Conservation (phyloP, 2,888 invertebrate genomes). For the Laspeyria flexula region DNA sequence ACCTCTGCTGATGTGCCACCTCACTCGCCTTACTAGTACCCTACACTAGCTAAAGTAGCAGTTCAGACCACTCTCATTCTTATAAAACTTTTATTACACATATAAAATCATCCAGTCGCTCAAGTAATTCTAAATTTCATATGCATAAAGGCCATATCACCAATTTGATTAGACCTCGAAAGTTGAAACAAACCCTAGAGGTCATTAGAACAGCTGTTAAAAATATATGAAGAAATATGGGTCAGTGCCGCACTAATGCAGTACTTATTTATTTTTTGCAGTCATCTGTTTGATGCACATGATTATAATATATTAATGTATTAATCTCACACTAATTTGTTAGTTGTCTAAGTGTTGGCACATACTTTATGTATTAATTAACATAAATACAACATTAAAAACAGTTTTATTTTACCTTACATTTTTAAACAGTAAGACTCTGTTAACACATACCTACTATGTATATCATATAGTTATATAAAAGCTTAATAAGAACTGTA, state of each 20-base stretch:
- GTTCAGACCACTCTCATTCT: constrained; percentile 15
- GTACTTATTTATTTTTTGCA: constrained; percentile 5
- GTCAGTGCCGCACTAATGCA: constrained; percentile 25
- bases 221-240: constrained; percentile 28
- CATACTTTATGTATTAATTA: too few relatives aligned
- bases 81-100: constrained; percentile 32
- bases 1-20: constrained; percentile 57
- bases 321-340: too few relatives aligned
- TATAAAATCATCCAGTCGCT: constrained; percentile 14
- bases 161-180: constrained; percentile 37
- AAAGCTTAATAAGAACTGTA: constrained; percentile 6
- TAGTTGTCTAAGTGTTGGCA: not conserved
- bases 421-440: too few relatives aligned
- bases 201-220: constrained; percentile 22
- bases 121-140: constrained; percentile 22
- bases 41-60: not conserved
- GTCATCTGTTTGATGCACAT: constrained; percentile 10
- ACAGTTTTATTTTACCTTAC: too few relatives aligned
- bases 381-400: too few relatives aligned
- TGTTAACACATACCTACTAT: too few relatives aligned
- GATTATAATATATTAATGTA: too few relatives aligned
- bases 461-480: too few relatives aligned
- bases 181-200: constrained; percentile 26
- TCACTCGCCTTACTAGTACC: constrained; percentile 3
- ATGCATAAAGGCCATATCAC: constrained; percentile 30